These are phyloP conservation scores for Halyomorpha halys DNA, from an alignment of 1,140 invertebrate genomes.

Conservation along the genomic window DNA sequence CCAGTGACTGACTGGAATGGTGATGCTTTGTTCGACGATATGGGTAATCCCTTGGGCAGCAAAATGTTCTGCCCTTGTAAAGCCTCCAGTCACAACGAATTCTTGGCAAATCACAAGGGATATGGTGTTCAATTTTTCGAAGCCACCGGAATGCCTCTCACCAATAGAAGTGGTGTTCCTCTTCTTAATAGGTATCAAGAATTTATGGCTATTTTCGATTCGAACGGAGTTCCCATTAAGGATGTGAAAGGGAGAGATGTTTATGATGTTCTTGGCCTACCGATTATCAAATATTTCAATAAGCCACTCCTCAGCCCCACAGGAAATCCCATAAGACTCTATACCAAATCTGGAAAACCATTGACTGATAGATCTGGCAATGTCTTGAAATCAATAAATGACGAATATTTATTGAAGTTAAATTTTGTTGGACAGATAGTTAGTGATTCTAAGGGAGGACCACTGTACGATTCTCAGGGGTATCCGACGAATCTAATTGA, in stretches of 20 bases:
- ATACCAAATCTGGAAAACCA: constrained; percentile 1
- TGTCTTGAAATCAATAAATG: constrained; percentile 8
- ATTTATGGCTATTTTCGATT: constrained; percentile 1
- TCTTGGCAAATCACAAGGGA: background rate
- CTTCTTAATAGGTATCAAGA: background rate
- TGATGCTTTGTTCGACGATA: background rate
- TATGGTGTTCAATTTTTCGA: background rate
- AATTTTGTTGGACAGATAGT: background rate
- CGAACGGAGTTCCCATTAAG: too few species aligned
- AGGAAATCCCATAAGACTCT: constrained; percentile 8
- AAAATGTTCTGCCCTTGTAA: constrained; percentile 7
- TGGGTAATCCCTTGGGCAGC: background rate
- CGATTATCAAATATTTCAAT: background rate
- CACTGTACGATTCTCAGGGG: background rate
- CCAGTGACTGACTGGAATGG: constrained; percentile 7
- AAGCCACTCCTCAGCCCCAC: background rate
- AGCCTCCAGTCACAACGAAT: background rate
- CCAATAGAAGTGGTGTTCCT: background rate
- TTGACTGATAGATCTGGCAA: constrained; percentile 1
- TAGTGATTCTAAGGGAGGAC: background rate
- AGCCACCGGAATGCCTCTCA: background rate
- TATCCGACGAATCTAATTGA: background rate
- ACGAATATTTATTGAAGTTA: background rate
- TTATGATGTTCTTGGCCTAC: constrained; percentile 1
- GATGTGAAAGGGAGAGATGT: background rate